Evolutionary conservation across 2,888 invertebrate species (phyloP), one percentile per base, ranked within the genome.

Genomic region (Alloscopus bannaensis): DNA sequence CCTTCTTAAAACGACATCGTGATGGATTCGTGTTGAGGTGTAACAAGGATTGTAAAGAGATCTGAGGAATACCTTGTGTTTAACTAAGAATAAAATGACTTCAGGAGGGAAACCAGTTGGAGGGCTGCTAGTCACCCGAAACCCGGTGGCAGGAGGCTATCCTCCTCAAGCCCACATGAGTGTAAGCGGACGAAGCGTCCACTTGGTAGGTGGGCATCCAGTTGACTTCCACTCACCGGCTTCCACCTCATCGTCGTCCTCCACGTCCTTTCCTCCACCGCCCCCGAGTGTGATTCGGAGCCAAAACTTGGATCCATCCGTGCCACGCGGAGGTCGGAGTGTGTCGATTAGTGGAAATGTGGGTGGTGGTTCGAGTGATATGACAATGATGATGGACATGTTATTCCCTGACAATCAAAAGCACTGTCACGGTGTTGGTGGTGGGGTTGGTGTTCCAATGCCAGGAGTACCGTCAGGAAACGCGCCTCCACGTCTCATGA

Each of bases 361-460:
- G 16, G 78, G 69, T 52, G 79, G 72, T 72, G 62, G 68, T 42
- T 45, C 22, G 6, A 40, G 59, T 50, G 72, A 72, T 8, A 68
- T 69, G 72, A 50, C 60, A 47, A n/a, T 75, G 26, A 79, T 79
- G 79, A 79, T 79, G 79, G 79, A 79, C 31, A 68, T 79, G 72
- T 42, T 79, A 13, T 79, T 79, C 55, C 72, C 79, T 20, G 72
- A 68, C 20, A 52, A 68, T 72, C 66, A 72, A 24, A 66, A 52
- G 24, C 31, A 26, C 3, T 1, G 8, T 18, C 8, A 24, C 3
- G 22, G 3, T 4, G 2, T n/a, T 47, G 18, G 18, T 42, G 29
- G 65, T 73, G 76, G 42, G 13, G 59, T 26, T 55, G 65, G 62
- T 40, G 50, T 29, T n/a, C 8, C 6, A 4, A 31, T 28, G 8